These are phyloP conservation scores for Meteorus cinctellus DNA, from an alignment of 2,888 invertebrate species.

Conservation along the genomic window DNA sequence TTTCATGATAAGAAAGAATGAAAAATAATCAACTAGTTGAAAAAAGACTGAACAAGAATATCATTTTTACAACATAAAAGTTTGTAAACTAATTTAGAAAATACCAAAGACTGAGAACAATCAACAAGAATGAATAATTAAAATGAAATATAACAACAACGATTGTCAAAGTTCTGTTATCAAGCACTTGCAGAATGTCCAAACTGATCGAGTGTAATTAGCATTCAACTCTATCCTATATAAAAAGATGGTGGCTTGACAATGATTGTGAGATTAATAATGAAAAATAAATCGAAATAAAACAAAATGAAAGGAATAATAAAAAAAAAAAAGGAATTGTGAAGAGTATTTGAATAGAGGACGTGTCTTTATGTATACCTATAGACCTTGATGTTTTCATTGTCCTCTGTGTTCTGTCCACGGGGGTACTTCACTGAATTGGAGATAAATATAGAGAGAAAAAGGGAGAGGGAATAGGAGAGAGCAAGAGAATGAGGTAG, in stretches of 20 bases:
- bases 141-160: no score
- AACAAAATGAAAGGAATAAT: neutral
- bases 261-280: neutral
- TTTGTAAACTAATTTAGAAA: no score
- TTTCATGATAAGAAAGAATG: no score
- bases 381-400: conserved; percentile 25
- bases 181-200: neutral
- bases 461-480: neutral
- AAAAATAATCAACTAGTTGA: no score
- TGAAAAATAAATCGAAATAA: neutral
- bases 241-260: neutral
- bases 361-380: conserved; percentile 1
- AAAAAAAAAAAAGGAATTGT: conserved; percentile 7
- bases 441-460: conserved; percentile 1
- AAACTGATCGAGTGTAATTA: neutral
- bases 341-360: neutral
- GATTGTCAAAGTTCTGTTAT: no score
- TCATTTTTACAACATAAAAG: no score
- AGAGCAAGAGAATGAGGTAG: neutral
- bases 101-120: no score
- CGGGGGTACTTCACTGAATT: conserved; percentile 9
- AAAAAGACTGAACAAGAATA: no score
- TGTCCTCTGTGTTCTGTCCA: conserved; percentile 17
- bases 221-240: neutral
- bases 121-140: no score